Evolutionary conservation across 2,113 vertebrate species (phyloP).

Genomic region (Pluvianellus socialis): DNA sequence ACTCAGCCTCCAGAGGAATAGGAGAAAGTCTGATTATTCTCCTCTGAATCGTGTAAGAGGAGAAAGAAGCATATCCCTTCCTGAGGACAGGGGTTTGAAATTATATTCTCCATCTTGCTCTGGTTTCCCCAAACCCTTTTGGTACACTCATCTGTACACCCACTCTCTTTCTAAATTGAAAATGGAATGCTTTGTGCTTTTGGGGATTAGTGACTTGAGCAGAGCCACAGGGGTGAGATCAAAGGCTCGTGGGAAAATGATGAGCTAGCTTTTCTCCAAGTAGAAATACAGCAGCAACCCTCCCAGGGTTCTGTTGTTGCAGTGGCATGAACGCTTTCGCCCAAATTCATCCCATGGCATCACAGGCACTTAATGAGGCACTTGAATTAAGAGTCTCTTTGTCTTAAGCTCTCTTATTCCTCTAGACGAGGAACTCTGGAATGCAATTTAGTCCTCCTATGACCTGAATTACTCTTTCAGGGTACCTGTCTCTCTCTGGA

Average conservation of each 20-base stretch:
- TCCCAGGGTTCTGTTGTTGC: not conserved
- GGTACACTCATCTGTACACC: not conserved
- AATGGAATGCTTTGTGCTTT: constrained; percentile 1
- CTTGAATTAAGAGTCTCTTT: not conserved
- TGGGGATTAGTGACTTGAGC: constrained; percentile 13
- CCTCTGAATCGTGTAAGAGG: not conserved
- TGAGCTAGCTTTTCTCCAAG: not conserved
- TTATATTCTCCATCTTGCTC: not conserved
- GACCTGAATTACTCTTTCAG: not conserved
- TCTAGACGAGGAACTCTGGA: not conserved
- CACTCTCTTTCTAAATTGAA: constrained; percentile 9
- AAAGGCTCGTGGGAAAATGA: constrained; percentile 6
- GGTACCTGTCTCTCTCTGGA: not conserved
- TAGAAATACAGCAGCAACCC: not conserved
- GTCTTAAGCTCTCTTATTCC: not conserved
- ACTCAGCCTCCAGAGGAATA: not conserved
- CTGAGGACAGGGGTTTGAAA: not conserved
- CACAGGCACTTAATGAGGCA: not conserved
- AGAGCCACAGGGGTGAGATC: not conserved
- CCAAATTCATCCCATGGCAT: not conserved
- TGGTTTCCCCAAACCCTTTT: not conserved
- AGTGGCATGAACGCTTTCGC: not conserved
- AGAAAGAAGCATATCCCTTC: not conserved
- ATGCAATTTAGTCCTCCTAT: not conserved
- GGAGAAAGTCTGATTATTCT: not conserved